phyloP scores from a whole-genome alignment of 1,140 invertebrate genomes.

The Euura saliciscinereae region DNA sequence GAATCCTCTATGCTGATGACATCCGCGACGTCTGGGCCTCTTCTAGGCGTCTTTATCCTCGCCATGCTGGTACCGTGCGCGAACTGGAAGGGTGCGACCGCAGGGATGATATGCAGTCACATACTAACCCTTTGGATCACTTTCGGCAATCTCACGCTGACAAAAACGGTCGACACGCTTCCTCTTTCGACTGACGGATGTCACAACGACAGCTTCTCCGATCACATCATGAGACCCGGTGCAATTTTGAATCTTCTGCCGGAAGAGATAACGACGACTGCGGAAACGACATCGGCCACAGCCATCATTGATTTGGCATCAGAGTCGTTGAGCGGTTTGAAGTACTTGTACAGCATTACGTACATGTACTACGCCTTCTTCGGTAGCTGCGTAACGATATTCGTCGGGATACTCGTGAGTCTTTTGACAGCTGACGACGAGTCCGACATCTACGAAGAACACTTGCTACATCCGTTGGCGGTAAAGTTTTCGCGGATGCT shows the following conservation, averaged over 20 bases:
- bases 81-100: slow-evolving; percentile 76
- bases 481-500: slow-evolving; percentile 63
- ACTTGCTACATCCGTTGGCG: slow-evolving; percentile 69
- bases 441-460: slow-evolving; percentile 70
- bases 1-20: slow-evolving; percentile 79
- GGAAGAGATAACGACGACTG: slow-evolving; percentile 12
- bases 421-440: slow-evolving; percentile 66
- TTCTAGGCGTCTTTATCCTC: slow-evolving; percentile 73
- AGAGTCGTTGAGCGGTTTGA: slow-evolving; percentile 48
- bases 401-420: slow-evolving; percentile 70
- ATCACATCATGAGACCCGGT: slow-evolving; percentile 57
- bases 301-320: neutral
- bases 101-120: slow-evolving; percentile 72
- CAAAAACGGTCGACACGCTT: slow-evolving; percentile 56
- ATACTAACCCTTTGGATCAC: slow-evolving; percentile 71
- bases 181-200: slow-evolving; percentile 68
- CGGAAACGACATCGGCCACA: slow-evolving; percentile 31
- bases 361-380: slow-evolving; percentile 80
- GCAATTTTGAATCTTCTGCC: slow-evolving; percentile 31
- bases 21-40: slow-evolving; percentile 74
- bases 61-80: slow-evolving; percentile 76
- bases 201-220: slow-evolving; percentile 68
- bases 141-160: slow-evolving; percentile 64
- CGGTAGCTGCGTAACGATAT: slow-evolving; percentile 69
- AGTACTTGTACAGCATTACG: slow-evolving; percentile 69